Conservation (phyloP, 2,113 vertebrate genomes). For the Ginglymostoma cirratum region DNA sequence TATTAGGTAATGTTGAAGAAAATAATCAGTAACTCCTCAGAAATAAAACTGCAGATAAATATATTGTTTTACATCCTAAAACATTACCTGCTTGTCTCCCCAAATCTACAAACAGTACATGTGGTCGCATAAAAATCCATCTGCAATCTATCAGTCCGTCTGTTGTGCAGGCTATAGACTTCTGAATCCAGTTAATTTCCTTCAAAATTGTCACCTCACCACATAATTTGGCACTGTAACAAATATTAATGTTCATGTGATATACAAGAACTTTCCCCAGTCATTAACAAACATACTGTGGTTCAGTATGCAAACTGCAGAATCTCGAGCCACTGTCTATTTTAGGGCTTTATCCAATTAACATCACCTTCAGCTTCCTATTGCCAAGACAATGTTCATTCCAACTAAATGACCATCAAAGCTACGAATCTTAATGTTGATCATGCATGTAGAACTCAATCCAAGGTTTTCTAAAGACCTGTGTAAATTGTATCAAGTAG, state of each 20-base stretch:
- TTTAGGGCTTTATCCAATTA: neutral
- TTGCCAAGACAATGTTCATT: neutral
- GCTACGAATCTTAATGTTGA: neutral
- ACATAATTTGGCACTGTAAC: neutral
- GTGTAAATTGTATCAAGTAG: constrained; percentile 1
- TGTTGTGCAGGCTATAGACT: neutral
- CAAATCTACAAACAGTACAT: neutral
- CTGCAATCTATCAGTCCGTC: neutral
- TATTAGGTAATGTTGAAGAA: neutral
- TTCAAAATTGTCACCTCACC: neutral
- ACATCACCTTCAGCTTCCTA: neutral
- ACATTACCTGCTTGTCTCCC: neutral
- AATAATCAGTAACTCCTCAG: neutral
- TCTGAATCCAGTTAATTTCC: neutral
- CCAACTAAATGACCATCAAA: neutral
- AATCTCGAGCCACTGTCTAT: neutral
- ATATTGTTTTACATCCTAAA: neutral
- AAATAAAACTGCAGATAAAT: neutral
- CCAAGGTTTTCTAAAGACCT: neutral
- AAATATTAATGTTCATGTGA: neutral
- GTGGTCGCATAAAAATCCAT: neutral
- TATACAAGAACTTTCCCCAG: neutral
- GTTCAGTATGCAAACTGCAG: neutral
- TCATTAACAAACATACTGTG: neutral
- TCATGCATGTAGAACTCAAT: neutral